phyloP scores from a whole-genome alignment of 2,888 invertebrate species.

The Macaria liturata region DNA sequence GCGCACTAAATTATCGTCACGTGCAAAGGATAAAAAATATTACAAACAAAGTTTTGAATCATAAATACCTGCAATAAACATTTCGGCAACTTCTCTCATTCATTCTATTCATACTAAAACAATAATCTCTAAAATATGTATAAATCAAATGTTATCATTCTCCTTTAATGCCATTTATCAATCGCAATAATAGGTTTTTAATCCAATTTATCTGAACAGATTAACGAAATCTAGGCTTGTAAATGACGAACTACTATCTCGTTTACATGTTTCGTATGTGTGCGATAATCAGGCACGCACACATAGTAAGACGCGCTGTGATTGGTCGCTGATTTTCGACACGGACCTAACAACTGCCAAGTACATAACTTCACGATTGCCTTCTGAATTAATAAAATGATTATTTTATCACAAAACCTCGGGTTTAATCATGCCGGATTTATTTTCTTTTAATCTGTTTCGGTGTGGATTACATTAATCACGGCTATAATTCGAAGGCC shows the following conservation, averaged over 20 bases:
- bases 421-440: slow-evolving; percentile 63
- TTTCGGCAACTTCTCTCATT: slow-evolving; percentile 14
- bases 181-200: slow-evolving; percentile 62
- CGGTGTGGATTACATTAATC: slow-evolving; percentile 64
- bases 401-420: slow-evolving; percentile 60
- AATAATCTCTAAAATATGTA: slow-evolving; percentile 46
- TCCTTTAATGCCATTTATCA: slow-evolving; percentile 67
- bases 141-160: slow-evolving; percentile 82
- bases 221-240: slow-evolving; percentile 65
- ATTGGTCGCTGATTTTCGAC: slow-evolving; percentile 29
- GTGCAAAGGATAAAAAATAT: no score
- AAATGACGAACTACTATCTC: slow-evolving; percentile 48
- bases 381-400: slow-evolving; percentile 30
- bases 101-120: slow-evolving; percentile 11
- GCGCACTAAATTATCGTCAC: no score
- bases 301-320: slow-evolving; percentile 23
- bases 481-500: slow-evolving; percentile 67
- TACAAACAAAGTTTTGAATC: not conserved
- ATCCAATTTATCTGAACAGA: slow-evolving; percentile 65
- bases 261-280: slow-evolving; percentile 26
- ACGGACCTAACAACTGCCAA: slow-evolving; percentile 1
- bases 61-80: slow-evolving; percentile 22
- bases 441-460: slow-evolving; percentile 54
- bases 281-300: slow-evolving; percentile 22
- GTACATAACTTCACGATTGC: slow-evolving; percentile 11